These are phyloP conservation scores for Falco naumanni DNA, from an alignment of 2,797 vertebrate species.

Conservation along the genomic window DNA sequence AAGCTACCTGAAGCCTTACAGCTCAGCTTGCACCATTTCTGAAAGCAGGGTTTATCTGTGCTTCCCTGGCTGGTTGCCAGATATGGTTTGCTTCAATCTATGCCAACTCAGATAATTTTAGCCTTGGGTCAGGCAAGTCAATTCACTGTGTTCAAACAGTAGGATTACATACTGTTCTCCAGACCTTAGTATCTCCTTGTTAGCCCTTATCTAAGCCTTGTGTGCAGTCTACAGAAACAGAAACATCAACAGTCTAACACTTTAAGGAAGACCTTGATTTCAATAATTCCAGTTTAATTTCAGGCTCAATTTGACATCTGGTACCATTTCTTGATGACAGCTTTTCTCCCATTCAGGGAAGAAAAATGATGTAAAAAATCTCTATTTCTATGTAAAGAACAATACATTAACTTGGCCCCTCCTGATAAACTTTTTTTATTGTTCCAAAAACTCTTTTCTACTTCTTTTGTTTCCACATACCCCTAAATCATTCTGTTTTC, in stretches of 20 bases:
- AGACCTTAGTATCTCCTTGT: background rate
- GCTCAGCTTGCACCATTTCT: background rate
- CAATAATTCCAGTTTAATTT: background rate
- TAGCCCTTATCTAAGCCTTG: background rate
- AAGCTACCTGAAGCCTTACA: background rate
- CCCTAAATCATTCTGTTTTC: background rate
- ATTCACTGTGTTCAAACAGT: background rate
- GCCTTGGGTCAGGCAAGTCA: background rate
- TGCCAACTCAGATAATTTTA: background rate
- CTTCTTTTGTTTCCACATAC: rapidly evolving
- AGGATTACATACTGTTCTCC: rapidly evolving
- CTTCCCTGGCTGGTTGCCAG: background rate
- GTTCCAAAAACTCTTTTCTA: background rate
- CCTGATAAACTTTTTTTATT: background rate
- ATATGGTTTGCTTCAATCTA: background rate
- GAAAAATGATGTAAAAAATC: background rate
- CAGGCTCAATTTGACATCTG: background rate
- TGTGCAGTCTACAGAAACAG: background rate
- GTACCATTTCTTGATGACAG: background rate
- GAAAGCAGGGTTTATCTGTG: background rate
- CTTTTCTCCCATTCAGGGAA: background rate
- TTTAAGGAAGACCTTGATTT: background rate
- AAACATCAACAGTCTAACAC: background rate
- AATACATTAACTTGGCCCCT: background rate
- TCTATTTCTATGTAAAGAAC: background rate